phyloP scores from a whole-genome alignment of 2,888 invertebrate genomes.

The Strigamia transsilvanica region DNA sequence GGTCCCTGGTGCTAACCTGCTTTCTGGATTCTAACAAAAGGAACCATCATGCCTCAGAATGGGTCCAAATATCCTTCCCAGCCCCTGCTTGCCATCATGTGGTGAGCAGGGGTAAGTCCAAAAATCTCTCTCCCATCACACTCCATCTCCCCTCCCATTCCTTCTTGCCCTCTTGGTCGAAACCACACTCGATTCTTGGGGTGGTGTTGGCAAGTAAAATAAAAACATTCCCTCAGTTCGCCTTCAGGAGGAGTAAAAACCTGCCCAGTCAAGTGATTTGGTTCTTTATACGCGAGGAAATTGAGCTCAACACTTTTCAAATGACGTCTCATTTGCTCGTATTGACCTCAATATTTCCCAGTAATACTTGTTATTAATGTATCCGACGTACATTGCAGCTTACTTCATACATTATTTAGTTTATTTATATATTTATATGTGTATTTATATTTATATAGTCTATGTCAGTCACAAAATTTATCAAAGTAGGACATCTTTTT shows the following conservation, averaged over 20 bases:
- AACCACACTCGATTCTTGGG: constrained; percentile 4
- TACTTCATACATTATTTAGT: not conserved
- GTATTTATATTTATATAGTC: not conserved
- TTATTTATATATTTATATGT: not conserved
- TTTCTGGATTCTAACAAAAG: constrained; percentile 43
- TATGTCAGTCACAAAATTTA: not conserved
- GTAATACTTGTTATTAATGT: no score
- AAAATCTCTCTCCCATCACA: constrained; percentile 17
- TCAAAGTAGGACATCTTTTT: not conserved
- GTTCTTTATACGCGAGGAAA: not conserved
- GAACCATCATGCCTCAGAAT: constrained; percentile 28
- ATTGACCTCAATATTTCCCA: not conserved
- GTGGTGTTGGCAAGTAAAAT: not conserved
- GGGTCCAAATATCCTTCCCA: constrained; percentile 10
- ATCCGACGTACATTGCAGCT: not conserved
- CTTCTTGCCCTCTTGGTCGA: constrained; percentile 27
- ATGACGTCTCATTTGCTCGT: constrained; percentile 12
- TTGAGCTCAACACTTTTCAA: constrained; percentile 28
- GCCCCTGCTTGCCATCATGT: constrained; percentile 27
- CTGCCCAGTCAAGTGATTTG: not conserved
- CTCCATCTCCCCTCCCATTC: constrained; percentile 11
- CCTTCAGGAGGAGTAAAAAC: constrained; percentile 1
- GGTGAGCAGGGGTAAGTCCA: constrained; percentile 16
- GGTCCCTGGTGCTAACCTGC: constrained; percentile 13
- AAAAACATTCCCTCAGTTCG: constrained; percentile 2